Evolutionary conservation across 2,888 invertebrate species (phyloP).

Genomic region (Melanargia galathea): DNA sequence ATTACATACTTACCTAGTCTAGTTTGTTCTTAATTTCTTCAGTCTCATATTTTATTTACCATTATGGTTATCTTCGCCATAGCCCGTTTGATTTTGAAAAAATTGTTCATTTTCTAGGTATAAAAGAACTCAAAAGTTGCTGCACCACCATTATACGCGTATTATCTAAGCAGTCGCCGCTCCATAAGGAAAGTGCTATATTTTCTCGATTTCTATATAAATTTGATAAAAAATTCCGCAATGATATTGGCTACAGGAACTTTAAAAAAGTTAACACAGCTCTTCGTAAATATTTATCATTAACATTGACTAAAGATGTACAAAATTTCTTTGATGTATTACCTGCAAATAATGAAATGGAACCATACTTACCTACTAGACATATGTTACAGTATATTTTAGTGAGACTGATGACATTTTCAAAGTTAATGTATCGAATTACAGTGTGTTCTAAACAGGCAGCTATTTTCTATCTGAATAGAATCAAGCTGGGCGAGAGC

Average conservation of each 20-base stretch:
- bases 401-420: constrained; percentile 78
- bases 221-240: constrained; percentile 82
- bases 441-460: constrained; percentile 73
- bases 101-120: constrained; percentile 55
- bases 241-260: constrained; percentile 80
- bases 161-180: constrained; percentile 69
- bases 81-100: not conserved
- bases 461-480: constrained; percentile 74
- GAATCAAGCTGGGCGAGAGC: constrained; percentile 79
- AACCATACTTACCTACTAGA: constrained; percentile 70
- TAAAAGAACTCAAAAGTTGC: constrained; percentile 51
- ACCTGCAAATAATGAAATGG: constrained; percentile 54
- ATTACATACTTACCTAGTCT: too few relatives aligned
- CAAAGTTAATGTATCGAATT: constrained; percentile 78
- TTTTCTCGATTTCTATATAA: constrained; percentile 82
- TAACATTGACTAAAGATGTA: constrained; percentile 73
- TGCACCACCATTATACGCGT: constrained; percentile 57
- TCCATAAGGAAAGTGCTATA: constrained; percentile 80
- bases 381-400: constrained; percentile 83
- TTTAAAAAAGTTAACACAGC: constrained; percentile 80
- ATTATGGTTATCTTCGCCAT: not conserved
- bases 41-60: too few relatives aligned
- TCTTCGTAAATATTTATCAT: constrained; percentile 72
- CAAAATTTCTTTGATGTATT: constrained; percentile 59
- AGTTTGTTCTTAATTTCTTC: too few relatives aligned